Evolutionary conservation across 2,888 invertebrate genomes (phyloP).

Genomic region (Teinopalpus imperialis): DNA sequence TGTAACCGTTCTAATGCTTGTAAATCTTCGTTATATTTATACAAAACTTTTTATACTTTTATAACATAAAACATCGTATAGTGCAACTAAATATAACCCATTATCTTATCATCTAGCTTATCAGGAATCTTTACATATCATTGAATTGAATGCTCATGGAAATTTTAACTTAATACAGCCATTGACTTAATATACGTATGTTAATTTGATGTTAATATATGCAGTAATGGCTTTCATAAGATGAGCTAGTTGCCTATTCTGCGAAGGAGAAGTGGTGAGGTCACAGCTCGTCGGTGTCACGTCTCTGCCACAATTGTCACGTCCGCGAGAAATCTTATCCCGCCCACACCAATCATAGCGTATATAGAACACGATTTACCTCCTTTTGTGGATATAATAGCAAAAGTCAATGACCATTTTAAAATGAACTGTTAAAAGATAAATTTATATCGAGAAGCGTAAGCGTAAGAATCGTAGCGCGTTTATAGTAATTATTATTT

Average conservation of each 20-base stretch:
- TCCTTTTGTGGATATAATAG: conserved; percentile 27
- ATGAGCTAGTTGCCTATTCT: conserved; percentile 43
- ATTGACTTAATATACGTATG: conserved; percentile 6
- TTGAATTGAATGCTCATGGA: neutral
- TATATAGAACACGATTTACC: conserved; percentile 27
- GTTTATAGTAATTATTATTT: conserved; percentile 10
- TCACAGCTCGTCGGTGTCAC: conserved; percentile 50
- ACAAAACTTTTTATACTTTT: no score
- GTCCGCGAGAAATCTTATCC: conserved; percentile 46
- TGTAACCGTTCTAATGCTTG: no score
- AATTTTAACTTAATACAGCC: neutral
- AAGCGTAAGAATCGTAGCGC: no score
- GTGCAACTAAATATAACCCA: no score
- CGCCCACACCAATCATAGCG: conserved; percentile 28
- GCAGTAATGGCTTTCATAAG: conserved; percentile 31
- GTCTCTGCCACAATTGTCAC: conserved; percentile 65
- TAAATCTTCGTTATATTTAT: no score
- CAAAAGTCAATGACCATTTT: conserved; percentile 22
- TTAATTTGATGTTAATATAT: conserved; percentile 29
- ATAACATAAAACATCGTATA: no score
- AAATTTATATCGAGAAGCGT: no score
- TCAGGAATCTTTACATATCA: no score
- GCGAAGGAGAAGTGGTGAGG: conserved; percentile 41
- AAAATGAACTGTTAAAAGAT: conserved; percentile 2
- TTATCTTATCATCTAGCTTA: no score